A percentile compares a stretch with the other conserved stretches of the same genome.
These are phyloP conservation scores for Agelas oroides DNA, from an alignment of 37 sponge, comb jelly and placozoan genomes.

Conservation along the genomic window DNA sequence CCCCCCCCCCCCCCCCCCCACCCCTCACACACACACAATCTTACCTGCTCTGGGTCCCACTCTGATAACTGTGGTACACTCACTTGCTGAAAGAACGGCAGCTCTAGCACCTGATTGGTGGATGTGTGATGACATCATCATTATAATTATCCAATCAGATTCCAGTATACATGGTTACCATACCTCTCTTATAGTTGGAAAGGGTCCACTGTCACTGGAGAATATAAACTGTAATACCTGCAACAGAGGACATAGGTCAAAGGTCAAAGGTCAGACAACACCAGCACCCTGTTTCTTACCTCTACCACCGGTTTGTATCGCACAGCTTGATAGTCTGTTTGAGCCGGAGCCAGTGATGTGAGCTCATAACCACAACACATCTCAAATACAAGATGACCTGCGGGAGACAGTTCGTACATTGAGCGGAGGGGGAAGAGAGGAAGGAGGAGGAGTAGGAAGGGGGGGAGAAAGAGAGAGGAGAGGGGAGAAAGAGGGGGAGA, in stretches of 20 bases:
- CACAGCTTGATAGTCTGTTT: conserved; percentile 13
- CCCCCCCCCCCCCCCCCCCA: too few species aligned
- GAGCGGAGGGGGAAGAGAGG: not conserved
- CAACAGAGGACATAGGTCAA: too few species aligned
- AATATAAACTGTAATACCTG: conserved; percentile 1
- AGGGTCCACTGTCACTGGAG: not conserved
- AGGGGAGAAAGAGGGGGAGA: not conserved
- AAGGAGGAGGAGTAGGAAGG: not conserved
- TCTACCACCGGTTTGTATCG: not conserved
- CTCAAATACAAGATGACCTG: conserved; percentile 75
- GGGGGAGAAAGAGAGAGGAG: not conserved
- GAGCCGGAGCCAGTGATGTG: conserved; percentile 18
- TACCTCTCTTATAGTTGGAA: conserved; percentile 1
- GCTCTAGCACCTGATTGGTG: conserved; percentile 17
- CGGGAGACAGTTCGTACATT: too few species aligned
- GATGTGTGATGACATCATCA: not conserved
- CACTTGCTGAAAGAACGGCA: conserved; percentile 37
- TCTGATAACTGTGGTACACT: not conserved
- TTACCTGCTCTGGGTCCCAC: conserved; percentile 32
- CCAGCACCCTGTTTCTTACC: too few species aligned
- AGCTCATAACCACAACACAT: conserved; percentile 70
- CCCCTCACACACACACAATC: too few species aligned
- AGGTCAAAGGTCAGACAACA: too few species aligned
- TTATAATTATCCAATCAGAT: not conserved
- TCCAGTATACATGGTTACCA: not conserved